phyloP scores from a whole-genome alignment of 2,113 vertebrate species.

The Nesoenas mayeri region DNA sequence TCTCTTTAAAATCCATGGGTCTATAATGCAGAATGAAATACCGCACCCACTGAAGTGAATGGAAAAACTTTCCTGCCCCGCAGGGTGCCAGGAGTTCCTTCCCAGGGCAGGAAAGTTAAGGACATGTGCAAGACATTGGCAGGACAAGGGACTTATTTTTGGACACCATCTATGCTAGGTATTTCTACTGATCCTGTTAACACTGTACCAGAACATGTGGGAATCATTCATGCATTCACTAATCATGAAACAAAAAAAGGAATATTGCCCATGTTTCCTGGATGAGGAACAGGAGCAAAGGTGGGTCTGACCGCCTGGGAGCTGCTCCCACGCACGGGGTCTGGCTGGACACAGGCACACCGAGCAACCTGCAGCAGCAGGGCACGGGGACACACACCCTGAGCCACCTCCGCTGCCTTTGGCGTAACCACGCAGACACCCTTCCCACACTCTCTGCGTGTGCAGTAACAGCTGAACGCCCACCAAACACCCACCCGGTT shows the following conservation, averaged over 20 bases:
- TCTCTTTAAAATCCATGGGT: not conserved
- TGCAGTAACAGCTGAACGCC: not conserved
- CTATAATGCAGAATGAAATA: not conserved
- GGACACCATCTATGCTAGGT: not conserved
- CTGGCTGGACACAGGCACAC: fast-evolving
- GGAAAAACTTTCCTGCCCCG: conserved; percentile 34
- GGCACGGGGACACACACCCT: not conserved
- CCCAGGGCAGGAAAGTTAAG: conserved; percentile 33
- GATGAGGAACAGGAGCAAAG: not conserved
- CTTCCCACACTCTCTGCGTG: fast-evolving
- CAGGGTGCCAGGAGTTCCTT: not conserved
- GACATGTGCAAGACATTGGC: conserved; percentile 7
- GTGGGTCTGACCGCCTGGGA: fast-evolving
- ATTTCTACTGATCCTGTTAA: not conserved
- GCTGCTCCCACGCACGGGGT: fast-evolving
- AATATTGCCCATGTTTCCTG: not conserved
- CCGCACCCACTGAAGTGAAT: not conserved
- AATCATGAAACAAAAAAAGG: not conserved
- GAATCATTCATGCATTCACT: not conserved
- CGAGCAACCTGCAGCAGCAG: fast-evolving
- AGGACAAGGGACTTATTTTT: conserved; percentile 34
- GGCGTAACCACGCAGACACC: fast-evolving
- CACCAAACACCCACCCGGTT: fast-evolving
- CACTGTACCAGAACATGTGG: not conserved
- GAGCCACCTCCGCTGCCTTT: not conserved